Percentiles rank a stretch among this genome's conserved stretches.
These are phyloP conservation scores for Diacarnus erythraeanus DNA, from an alignment of 37 sponge, comb jelly and placozoan species.

Conservation along the genomic window DNA sequence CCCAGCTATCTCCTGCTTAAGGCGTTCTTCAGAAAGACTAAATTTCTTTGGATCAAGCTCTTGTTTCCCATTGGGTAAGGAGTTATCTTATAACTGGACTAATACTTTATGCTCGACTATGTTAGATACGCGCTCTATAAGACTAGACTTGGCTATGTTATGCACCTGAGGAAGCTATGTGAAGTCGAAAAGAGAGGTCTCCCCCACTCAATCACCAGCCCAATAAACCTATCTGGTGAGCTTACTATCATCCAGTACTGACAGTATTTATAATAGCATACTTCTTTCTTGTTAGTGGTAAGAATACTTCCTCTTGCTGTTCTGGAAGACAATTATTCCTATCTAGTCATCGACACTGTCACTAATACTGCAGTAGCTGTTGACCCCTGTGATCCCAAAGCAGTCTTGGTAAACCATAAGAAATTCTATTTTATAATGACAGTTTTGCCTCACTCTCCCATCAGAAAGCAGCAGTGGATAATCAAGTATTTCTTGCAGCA, in stretches of 20 bases:
- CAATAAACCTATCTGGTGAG: constrained; percentile 19
- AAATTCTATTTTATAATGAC: background rate
- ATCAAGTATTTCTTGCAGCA: constrained; percentile 28
- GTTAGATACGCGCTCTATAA: constrained; percentile 53
- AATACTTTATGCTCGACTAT: background rate
- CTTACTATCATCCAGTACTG: background rate
- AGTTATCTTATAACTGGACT: no score
- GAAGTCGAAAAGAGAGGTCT: background rate
- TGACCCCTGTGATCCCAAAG: constrained; percentile 62
- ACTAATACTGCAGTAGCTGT: constrained; percentile 46
- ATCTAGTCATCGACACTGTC: constrained; percentile 63
- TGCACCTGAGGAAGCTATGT: constrained; percentile 31
- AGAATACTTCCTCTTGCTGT: constrained; percentile 51
- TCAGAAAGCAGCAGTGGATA: constrained; percentile 39
- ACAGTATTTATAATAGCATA: background rate
- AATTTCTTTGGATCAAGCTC: constrained; percentile 13
- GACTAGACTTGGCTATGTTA: constrained; percentile 48
- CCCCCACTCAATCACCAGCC: constrained; percentile 49
- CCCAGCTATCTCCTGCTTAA: background rate
- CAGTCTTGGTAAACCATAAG: constrained; percentile 40
- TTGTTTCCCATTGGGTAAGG: constrained; percentile 59
- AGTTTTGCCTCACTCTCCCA: background rate
- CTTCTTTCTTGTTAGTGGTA: constrained; percentile 24
- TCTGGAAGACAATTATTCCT: constrained; percentile 68
- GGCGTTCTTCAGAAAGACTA: constrained; percentile 20